Conservation (phyloP, 2,888 invertebrate species). For the Lordiphosa fenestrarum region DNA sequence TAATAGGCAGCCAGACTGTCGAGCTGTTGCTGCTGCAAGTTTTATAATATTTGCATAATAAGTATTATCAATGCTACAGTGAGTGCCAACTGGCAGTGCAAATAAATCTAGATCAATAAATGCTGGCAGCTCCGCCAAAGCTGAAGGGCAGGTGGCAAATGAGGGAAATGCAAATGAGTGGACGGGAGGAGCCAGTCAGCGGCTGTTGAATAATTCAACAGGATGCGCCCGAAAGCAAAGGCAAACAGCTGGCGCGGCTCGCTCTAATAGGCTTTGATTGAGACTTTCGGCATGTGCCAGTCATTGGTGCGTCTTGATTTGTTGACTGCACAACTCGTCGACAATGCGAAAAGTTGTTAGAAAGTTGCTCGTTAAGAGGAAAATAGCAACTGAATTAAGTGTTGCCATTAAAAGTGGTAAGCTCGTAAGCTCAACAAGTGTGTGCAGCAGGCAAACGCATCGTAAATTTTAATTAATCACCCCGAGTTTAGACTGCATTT, state of each 20-base stretch:
- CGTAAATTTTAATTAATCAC: slow-evolving; percentile 14
- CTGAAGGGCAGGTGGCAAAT: slow-evolving; percentile 44
- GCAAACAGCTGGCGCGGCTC: slow-evolving; percentile 44
- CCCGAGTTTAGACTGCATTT: background rate
- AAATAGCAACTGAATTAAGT: slow-evolving; percentile 20
- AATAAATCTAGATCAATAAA: slow-evolving; percentile 52
- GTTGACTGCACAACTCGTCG: slow-evolving; percentile 28
- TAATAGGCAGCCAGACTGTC: slow-evolving; percentile 19
- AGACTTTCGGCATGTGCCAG: slow-evolving; percentile 56
- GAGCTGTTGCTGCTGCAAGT: background rate
- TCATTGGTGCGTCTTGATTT: slow-evolving; percentile 47
- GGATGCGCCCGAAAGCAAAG: slow-evolving; percentile 39
- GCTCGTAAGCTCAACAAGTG: background rate
- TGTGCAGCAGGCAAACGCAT: background rate
- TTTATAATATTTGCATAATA: slow-evolving; percentile 1
- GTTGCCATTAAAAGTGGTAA: slow-evolving; percentile 9
- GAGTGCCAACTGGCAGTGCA: slow-evolving; percentile 25
- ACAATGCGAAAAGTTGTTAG: slow-evolving; percentile 18
- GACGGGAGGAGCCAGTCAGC: background rate
- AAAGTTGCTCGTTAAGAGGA: background rate
- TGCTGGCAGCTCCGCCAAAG: slow-evolving; percentile 31
- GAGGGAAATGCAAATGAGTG: slow-evolving; percentile 44
- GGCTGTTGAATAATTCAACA: slow-evolving; percentile 67
- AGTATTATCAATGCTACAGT: background rate
- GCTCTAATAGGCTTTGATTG: slow-evolving; percentile 63